Evolutionary conservation across 2,888 invertebrate species (phyloP).

Genomic region (Punctoribates punctum): DNA sequence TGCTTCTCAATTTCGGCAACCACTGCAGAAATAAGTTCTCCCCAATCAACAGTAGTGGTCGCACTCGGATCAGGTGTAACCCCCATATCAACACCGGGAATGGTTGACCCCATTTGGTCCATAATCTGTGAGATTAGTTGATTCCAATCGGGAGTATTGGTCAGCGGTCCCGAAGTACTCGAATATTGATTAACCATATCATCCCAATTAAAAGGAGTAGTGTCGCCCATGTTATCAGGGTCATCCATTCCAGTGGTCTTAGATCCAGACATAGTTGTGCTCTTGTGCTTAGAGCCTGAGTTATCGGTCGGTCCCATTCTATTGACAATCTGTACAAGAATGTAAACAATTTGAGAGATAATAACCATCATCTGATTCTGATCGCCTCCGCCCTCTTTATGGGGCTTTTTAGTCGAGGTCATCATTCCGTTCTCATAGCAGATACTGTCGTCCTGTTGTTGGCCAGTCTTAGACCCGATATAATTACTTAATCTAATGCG

Average conservation of each 20-base stretch:
- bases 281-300: neutral
- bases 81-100: neutral
- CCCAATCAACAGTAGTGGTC: slow-evolving; percentile 8
- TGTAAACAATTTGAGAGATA: slow-evolving; percentile 34
- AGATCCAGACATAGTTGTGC: too few species aligned
- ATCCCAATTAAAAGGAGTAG: slow-evolving; percentile 36
- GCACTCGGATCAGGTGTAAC: neutral
- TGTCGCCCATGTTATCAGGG: too few species aligned
- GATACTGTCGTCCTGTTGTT: slow-evolving; percentile 1
- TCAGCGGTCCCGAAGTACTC: neutral
- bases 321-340: slow-evolving; percentile 32
- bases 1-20: slow-evolving; percentile 12
- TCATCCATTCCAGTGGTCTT: too few species aligned
- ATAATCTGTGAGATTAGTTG: slow-evolving; percentile 38
- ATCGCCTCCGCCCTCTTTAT: neutral
- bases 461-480: neutral
- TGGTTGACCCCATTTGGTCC: slow-evolving; percentile 4
- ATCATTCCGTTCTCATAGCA: slow-evolving; percentile 9
- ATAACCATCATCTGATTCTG: slow-evolving; percentile 27
- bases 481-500: slow-evolving; percentile 37
- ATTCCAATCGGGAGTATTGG: slow-evolving; percentile 15
- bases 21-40: slow-evolving; percentile 28
- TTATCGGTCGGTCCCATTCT: neutral
- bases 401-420: neutral
- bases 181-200: slow-evolving; percentile 14